Evolutionary conservation across 2,888 invertebrate species (phyloP).

Genomic region (Bedellia somnulentella): DNA sequence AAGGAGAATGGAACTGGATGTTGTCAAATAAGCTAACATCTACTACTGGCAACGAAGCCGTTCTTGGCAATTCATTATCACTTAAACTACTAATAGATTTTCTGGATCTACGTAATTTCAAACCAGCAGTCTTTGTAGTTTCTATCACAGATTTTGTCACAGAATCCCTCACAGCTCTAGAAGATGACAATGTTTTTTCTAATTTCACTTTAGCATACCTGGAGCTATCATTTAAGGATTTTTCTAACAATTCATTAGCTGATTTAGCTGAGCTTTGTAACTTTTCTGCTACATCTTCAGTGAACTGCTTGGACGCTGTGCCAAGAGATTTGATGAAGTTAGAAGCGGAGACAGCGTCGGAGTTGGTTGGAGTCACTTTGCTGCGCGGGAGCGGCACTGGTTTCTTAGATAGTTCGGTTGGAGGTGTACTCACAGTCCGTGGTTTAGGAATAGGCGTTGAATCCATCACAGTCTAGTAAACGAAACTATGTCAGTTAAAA

Average conservation of each 20-base stretch:
- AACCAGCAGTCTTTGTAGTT: conserved; percentile 61
- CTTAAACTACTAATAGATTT: conserved; percentile 14
- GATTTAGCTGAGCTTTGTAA: conserved; percentile 40
- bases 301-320: conserved; percentile 57
- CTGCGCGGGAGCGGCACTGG: conserved; percentile 60
- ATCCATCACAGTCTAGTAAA: no score
- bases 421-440: conserved; percentile 18
- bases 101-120: conserved; percentile 33
- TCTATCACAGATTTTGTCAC: conserved; percentile 66
- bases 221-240: conserved; percentile 34
- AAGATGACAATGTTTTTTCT: conserved; percentile 45
- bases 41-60: conserved; percentile 57
- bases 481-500: no score
- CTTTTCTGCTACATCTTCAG: conserved; percentile 57
- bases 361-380: conserved; percentile 16
- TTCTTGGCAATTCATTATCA: no score
- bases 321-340: conserved; percentile 52
- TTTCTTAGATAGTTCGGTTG: conserved; percentile 28
- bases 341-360: conserved; percentile 33
- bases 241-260: conserved; percentile 40
- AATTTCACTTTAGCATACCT: conserved; percentile 46
- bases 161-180: conserved; percentile 51
- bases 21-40: conserved; percentile 65
- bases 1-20: conserved; percentile 66
- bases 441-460: conserved; percentile 46